Base-by-base conservation (phyloP, 1,140 invertebrate species). In the Ceratosolen fusciceps region DNA sequence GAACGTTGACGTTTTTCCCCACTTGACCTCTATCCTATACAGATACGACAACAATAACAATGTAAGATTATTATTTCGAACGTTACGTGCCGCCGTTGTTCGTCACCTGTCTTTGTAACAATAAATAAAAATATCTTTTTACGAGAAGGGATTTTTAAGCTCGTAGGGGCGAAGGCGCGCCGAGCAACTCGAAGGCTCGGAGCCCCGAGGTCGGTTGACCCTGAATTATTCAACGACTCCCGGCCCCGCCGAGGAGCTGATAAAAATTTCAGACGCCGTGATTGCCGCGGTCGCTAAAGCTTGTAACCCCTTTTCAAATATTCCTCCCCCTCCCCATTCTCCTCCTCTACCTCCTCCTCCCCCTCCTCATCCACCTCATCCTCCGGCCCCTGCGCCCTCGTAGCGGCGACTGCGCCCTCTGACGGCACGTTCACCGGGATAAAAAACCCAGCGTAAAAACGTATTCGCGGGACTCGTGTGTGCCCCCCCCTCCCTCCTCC, bases 261-360 rank as follows among this genome's bases (percentile, higher is more conserved):
- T 90, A 85, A 90, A 90, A 90, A 88, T 88, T 90, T 84, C 87
- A 90, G 79, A 77, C 79, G 56, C 79, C 88, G 85, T 89, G 88
- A 90, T 90, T 90, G 87, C 87, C 83, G 31, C 70, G 37, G 43
- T 60, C 12, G 31, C 29, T 37, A 65, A 65, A 34, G 60, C 19
- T 16, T 52, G 52, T 37, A 24, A 0, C 29, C 10, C 56, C 58
- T 21, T 58, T 31, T 62, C 52, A 43, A 43, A 65, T n/a, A 65
- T 56, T 26, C 8, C 21, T 26, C 9, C 14, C 58, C 14, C 58
- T 49, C 60, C 29, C 26, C 39, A 16, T n/a, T n/a, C n/a, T n/a
- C n/a, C n/a, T n/a, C n/a, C n/a, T n/a, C n/a, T n/a, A n/a, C n/a
- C n/a, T n/a, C n/a, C n/a, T n/a, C n/a, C 21, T 26, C 9, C 14